Evolutionary conservation across 2,113 vertebrate species (phyloP).

Genomic region (Xiphias gladius): DNA sequence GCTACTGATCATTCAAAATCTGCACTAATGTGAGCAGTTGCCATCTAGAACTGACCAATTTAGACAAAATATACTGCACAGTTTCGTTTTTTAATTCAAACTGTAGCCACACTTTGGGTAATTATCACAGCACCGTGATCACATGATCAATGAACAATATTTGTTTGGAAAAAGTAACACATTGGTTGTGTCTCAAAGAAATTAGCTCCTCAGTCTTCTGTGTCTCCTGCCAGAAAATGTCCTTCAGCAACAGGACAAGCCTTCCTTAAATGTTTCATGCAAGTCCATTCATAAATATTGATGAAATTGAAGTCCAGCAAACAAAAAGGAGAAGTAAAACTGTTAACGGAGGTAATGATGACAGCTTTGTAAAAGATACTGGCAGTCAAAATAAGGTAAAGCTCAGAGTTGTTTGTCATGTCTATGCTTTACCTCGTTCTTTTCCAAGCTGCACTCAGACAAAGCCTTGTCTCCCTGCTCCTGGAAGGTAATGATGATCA

Average conservation of each 20-base stretch:
- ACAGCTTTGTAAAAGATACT: too few species aligned
- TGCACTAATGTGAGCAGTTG: too few species aligned
- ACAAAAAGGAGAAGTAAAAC: not conserved
- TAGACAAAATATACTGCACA: not conserved
- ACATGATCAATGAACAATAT: too few species aligned
- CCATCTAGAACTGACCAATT: not conserved
- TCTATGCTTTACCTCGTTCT: constrained; percentile 90
- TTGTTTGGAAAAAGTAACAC: too few species aligned
- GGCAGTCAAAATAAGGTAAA: not conserved
- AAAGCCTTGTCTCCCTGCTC: constrained; percentile 98
- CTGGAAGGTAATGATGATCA: constrained; percentile 99
- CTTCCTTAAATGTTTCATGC: not conserved
- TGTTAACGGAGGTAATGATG: not conserved
- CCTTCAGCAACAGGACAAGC: too few species aligned
- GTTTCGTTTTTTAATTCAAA: not conserved
- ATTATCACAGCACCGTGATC: too few species aligned
- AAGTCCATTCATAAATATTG: not conserved
- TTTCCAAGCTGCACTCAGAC: constrained; percentile 97
- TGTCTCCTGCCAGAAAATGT: not conserved
- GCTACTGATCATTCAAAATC: not conserved
- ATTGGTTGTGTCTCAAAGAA: not conserved
- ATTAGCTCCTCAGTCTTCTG: not conserved
- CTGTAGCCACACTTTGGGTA: too few species aligned
- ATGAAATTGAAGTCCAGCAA: not conserved
- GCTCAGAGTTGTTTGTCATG: not conserved